Percentiles rank a stretch among this genome's conserved stretches.
Evolutionary conservation across 2,888 invertebrate species (phyloP).

Genomic region (Hydroisotoma schaefferi): DNA sequence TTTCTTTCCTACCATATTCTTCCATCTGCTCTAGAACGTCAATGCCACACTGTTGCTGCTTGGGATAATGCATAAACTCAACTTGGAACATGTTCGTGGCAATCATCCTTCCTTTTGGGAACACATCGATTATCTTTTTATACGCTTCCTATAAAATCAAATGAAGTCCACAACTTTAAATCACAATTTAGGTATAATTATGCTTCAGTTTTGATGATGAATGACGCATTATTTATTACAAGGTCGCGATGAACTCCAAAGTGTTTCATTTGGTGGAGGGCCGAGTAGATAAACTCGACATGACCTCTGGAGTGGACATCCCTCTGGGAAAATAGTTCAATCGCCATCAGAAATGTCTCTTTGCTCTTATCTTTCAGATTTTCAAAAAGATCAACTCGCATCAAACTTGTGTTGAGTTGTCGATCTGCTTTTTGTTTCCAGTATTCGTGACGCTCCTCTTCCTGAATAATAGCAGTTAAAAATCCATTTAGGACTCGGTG

Average conservation of each 20-base stretch:
- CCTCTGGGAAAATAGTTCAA: conserved; percentile 52
- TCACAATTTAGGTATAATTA: neutral
- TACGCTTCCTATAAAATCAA: conserved; percentile 62
- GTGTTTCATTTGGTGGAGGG: conserved; percentile 79
- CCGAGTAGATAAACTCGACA: conserved; percentile 90
- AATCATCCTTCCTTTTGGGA: conserved; percentile 85
- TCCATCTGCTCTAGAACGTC: conserved; percentile 93
- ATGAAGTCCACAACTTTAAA: conserved; percentile 62
- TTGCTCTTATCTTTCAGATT: conserved; percentile 61
- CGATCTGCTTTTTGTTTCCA: conserved; percentile 20
- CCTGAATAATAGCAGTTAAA: too few relatives aligned
- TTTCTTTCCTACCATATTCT: conserved; percentile 65
- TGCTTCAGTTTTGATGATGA: neutral
- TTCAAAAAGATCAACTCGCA: conserved; percentile 48
- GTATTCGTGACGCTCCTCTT: conserved; percentile 35
- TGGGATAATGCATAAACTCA: conserved; percentile 89
- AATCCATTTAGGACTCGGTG: too few relatives aligned
- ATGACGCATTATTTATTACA: too few relatives aligned
- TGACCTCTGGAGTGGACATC: conserved; percentile 74
- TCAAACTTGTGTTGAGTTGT: conserved; percentile 22
- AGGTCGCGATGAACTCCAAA: conserved; percentile 84
- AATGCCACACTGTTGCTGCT: conserved; percentile 91
- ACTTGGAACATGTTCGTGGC: conserved; percentile 77
- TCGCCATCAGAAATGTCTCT: conserved; percentile 65
- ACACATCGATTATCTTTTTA: conserved; percentile 75